Base-by-base conservation (phyloP, 2,888 invertebrate species). In the Parthenolecanium corni region DNA sequence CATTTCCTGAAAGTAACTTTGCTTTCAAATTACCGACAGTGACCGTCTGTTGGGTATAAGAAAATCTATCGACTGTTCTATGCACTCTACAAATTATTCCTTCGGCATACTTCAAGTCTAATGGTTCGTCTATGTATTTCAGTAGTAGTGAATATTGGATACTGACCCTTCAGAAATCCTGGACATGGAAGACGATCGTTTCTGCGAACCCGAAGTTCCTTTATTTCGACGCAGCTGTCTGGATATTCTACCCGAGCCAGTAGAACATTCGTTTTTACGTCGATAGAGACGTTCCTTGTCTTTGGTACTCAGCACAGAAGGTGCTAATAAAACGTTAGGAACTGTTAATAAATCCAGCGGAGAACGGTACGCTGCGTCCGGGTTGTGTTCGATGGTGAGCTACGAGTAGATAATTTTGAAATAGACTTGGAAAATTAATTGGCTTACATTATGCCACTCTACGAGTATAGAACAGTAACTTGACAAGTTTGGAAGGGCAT, bases 361-460 rank as follows among this genome's bases (percentile, higher is more conserved):
- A 64, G 79, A 68, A 65, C 80, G 77, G 67, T 79, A 78, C 52
- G 84, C 75, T 42, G 85, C 81, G 68, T 86, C 85, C 11, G 92
- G 89, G 73, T 89, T 89, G 72, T 91, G 89, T 74, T 93, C 93
- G 70, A 93, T 87, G 2, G 91, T 92, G 66, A 93, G 75, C 82
- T 88, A 76, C 47, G 72, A 72, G 65, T 9, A 31, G 31, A 31
- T 31, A 31, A 9, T 31, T 6, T 31, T 31, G 31, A n/a, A n/a
- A n/a, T n/a, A n/a, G n/a, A n/a, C n/a, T n/a, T n/a, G n/a, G n/a
- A n/a, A n/a, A n/a, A n/a, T n/a, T n/a, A n/a, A n/a, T n/a, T n/a
- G n/a, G n/a, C n/a, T n/a, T n/a, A n/a, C n/a, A n/a, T n/a, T n/a
- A n/a, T n/a, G n/a, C n/a, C n/a, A n/a, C n/a, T n/a, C n/a, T n/a